Base-by-base conservation (phyloP, 2,113 vertebrate species). In the Bos javanicus region DNA sequence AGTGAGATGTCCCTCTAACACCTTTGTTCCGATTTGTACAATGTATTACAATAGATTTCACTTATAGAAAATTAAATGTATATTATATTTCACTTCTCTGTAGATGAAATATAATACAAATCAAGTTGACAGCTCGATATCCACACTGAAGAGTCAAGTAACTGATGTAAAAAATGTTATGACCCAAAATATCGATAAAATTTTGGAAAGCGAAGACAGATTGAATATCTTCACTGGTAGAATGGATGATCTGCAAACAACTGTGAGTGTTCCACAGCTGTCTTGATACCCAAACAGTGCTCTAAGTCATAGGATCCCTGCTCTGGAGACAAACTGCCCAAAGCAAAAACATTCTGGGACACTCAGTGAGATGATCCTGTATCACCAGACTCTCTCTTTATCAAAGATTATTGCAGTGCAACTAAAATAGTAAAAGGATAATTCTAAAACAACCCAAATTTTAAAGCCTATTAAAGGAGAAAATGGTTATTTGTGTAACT, bases 131-230 rank as follows among this genome's bases (percentile, higher is more conserved):
- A 59, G 80, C 50, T 87, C 3, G 0, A n/a, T 97, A 89, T 94
- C 97, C 74, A 95, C 98, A 11, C 98, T 99, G n/a, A 99, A 98
- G 57, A 98, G 97, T 94, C 99, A 99, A 97, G 99, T 99, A 57
- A 99, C 99, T 91, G 99, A 99, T 95, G 99, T 99, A 9, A 99
- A 99, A 99, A 98, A 99, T 15, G 98, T 99, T 46, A 99, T 99
- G 95, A 98, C 98, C 83, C 99, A 99, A 98, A 99, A 99, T 98
- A 99, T 99, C 89, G 98, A 99, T 94, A 99, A 99, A 96, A 99
- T 99, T 91, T 95, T 99, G 97, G 99, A 99, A 97, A 98, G 98
- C 33, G 99, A 99, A 43, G 99, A 99, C 96, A 97, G 96, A 23
- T 50, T 99, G 59, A 99, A 98, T 13, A 98, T 99, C 13, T 98